phyloP scores from a whole-genome alignment of 2,797 vertebrate species.

The Macropodus opercularis region DNA sequence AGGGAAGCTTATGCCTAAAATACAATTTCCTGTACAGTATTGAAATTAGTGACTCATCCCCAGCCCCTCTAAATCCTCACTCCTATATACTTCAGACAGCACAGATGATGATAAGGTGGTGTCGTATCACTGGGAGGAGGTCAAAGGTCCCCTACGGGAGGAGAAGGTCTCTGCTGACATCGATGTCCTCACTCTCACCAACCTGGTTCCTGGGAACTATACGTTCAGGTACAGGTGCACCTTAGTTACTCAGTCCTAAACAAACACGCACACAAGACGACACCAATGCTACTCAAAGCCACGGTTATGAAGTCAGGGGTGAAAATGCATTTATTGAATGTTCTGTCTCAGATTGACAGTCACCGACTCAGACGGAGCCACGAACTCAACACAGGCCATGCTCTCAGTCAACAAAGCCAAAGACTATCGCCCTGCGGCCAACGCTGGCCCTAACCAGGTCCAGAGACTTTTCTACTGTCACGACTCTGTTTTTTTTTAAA shows the following conservation, averaged over 20 bases:
- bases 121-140: constrained; percentile 94
- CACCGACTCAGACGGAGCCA: constrained; percentile 92
- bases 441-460: constrained; percentile 88
- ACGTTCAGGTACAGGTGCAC: constrained; percentile 88
- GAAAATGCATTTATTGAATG: neutral
- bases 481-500: neutral
- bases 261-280: too few species aligned
- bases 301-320: neutral
- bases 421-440: constrained; percentile 95
- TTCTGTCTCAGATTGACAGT: constrained; percentile 87
- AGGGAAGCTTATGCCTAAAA: neutral
- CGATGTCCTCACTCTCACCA: constrained; percentile 88
- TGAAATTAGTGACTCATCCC: too few species aligned
- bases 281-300: too few species aligned
- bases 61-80: too few species aligned
- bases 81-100: constrained; percentile 84
- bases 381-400: constrained; percentile 89
- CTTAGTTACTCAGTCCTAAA: neutral
- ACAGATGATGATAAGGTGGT: constrained; percentile 96
- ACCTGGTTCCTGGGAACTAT: constrained; percentile 95
- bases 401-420: constrained; percentile 93
- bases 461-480: neutral
- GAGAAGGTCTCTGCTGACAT: constrained; percentile 92
- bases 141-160: constrained; percentile 94
- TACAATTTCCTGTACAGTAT: neutral